Evolutionary conservation across 2,797 vertebrate genomes (phyloP).

Genomic region (Ctenopoma multispine): DNA sequence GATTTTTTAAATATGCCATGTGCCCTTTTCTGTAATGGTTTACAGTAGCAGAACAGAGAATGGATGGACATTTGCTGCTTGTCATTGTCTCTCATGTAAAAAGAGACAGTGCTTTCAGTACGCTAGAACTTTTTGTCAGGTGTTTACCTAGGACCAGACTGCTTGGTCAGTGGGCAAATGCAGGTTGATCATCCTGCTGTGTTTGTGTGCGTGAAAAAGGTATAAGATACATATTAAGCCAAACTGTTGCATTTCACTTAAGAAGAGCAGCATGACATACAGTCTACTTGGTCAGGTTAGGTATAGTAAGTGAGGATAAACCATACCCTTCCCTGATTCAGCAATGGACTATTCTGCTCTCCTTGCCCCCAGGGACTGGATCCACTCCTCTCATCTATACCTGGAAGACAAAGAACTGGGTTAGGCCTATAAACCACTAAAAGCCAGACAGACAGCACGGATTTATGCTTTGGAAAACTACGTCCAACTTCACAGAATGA

Average conservation of each 20-base stretch:
- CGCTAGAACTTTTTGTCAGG: too few species aligned
- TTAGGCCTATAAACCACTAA: constrained; percentile 34
- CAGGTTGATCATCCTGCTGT: neutral
- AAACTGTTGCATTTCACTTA: neutral
- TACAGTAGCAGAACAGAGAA: too few species aligned
- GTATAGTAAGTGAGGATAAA: constrained; percentile 9
- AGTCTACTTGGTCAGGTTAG: constrained; percentile 1
- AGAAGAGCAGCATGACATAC: constrained; percentile 3
- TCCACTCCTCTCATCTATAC: constrained; percentile 91
- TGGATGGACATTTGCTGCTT: too few species aligned
- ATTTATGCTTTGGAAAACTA: constrained; percentile 47
- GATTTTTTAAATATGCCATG: too few species aligned
- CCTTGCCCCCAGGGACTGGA: constrained; percentile 90
- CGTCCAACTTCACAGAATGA: constrained; percentile 43
- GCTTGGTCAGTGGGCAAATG: too few species aligned
- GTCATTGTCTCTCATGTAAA: too few species aligned
- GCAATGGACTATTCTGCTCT: constrained; percentile 91
- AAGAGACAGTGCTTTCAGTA: too few species aligned
- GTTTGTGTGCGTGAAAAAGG: neutral
- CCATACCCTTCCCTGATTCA: constrained; percentile 91
- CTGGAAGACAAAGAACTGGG: constrained; percentile 77
- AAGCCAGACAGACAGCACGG: constrained; percentile 21
- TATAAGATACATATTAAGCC: neutral
- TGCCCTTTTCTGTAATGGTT: too few species aligned
- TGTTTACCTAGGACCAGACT: too few species aligned